Conservation (phyloP, 1,140 invertebrate species). For the Coelopa frigida region DNA sequence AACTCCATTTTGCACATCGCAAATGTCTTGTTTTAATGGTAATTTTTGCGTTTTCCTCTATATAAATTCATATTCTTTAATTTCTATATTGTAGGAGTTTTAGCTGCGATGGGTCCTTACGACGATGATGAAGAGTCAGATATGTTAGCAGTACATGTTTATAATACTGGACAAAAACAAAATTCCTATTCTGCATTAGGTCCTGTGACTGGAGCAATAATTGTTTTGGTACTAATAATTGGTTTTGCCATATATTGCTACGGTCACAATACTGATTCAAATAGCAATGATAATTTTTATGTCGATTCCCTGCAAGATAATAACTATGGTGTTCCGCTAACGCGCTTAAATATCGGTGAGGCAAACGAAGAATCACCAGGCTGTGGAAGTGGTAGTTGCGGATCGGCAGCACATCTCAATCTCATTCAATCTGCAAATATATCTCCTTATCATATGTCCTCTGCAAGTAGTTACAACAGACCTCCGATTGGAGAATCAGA, state of each 20-base stretch:
- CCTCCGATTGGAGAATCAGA: conserved; percentile 81
- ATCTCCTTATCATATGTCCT: conserved; percentile 81
- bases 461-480: conserved; percentile 61
- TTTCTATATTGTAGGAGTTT: conserved; percentile 22
- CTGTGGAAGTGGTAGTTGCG: conserved; percentile 29
- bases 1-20: conserved; percentile 69
- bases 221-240: conserved; percentile 54
- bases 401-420: conserved; percentile 35
- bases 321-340: conserved; percentile 41
- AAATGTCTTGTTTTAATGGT: conserved; percentile 77
- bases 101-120: conserved; percentile 75
- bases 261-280: conserved; percentile 53
- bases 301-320: conserved; percentile 48
- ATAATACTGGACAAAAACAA: conserved; percentile 46
- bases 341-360: conserved; percentile 42
- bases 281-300: conserved; percentile 48
- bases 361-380: conserved; percentile 37
- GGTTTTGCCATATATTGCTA: conserved; percentile 60
- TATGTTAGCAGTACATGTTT: conserved; percentile 44
- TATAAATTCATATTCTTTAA: background rate
- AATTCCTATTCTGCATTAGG: conserved; percentile 55
- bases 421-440: conserved; percentile 54
- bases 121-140: conserved; percentile 58
- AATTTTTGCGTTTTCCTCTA: conserved; percentile 39
- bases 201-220: conserved; percentile 55